phyloP scores from a whole-genome alignment of 2,888 invertebrate species.

The Drymonia ruficornis region DNA sequence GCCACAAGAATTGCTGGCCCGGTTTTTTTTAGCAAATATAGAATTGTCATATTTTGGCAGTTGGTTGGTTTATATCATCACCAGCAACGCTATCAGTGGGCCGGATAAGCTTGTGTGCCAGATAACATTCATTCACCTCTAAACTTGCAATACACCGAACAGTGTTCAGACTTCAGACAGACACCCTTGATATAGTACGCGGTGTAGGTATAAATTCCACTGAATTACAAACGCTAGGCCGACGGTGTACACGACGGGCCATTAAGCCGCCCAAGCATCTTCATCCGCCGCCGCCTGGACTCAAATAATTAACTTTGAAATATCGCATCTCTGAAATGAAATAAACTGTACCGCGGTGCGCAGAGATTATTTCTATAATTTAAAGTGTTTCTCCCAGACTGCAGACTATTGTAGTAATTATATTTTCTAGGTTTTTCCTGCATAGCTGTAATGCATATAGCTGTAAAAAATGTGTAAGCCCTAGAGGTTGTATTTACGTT shows the following conservation, averaged over 20 bases:
- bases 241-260: constrained; percentile 19
- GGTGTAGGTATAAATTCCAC: constrained; percentile 26
- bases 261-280: constrained; percentile 29
- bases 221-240: constrained; percentile 19
- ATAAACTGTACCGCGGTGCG: constrained; percentile 6
- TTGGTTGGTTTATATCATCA: no score
- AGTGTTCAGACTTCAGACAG: no score
- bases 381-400: constrained; percentile 8
- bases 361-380: constrained; percentile 15
- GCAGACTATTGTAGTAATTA: neutral
- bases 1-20: no score
- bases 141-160: neutral
- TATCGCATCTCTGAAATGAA: constrained; percentile 19
- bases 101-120: no score
- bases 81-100: no score
- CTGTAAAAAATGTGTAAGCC: no score
- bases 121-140: neutral
- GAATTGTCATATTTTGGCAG: no score
- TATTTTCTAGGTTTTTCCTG: neutral
- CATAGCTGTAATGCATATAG: no score
- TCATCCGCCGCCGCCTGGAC: constrained; percentile 33
- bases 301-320: constrained; percentile 36
- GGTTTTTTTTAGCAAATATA: no score
- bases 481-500: no score
- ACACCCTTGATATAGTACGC: constrained; percentile 11